Conservation (phyloP, 2,797 vertebrate species). For the Nyctalus aviator region DNA sequence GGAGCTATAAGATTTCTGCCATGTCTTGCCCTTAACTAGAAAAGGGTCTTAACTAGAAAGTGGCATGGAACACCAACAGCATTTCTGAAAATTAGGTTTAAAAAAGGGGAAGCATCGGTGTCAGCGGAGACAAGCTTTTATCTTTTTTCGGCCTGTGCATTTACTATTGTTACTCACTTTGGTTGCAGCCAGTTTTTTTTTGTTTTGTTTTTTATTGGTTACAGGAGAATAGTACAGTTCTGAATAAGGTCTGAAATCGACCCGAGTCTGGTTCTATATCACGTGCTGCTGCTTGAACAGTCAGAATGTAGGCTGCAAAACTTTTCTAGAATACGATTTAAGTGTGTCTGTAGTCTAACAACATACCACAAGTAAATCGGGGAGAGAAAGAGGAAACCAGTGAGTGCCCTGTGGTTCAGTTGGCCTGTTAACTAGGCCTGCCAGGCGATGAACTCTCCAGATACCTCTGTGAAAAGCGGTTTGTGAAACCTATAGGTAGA, state of each 20-base stretch:
- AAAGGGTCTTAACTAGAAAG: conserved; percentile 34
- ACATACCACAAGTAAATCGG: conserved; percentile 38
- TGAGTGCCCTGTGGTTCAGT: conserved; percentile 38
- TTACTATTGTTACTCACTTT: neutral
- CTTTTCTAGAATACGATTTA: conserved; percentile 33
- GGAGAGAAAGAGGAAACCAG: conserved; percentile 39
- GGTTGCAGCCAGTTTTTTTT: neutral
- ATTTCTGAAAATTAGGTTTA: conserved; percentile 32
- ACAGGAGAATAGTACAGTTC: neutral
- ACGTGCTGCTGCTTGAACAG: neutral
- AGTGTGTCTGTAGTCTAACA: neutral
- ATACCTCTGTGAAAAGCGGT: conserved; percentile 65
- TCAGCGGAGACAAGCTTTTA: neutral
- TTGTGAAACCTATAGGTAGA: conserved; percentile 80
- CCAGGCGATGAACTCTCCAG: conserved; percentile 79
- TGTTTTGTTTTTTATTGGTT: conserved; percentile 26
- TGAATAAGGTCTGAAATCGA: conserved; percentile 46
- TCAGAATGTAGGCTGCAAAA: conserved; percentile 46
- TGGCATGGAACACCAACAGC: neutral
- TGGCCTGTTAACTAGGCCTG: conserved; percentile 70
- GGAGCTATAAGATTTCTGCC: conserved; percentile 16
- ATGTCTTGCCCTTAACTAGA: conserved; percentile 15
- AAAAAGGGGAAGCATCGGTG: neutral
- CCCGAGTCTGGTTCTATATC: neutral
- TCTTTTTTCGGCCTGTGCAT: conserved; percentile 8